Evolutionary conservation across 2,797 vertebrate genomes (phyloP).

Genomic region (Graptemys geographica): DNA sequence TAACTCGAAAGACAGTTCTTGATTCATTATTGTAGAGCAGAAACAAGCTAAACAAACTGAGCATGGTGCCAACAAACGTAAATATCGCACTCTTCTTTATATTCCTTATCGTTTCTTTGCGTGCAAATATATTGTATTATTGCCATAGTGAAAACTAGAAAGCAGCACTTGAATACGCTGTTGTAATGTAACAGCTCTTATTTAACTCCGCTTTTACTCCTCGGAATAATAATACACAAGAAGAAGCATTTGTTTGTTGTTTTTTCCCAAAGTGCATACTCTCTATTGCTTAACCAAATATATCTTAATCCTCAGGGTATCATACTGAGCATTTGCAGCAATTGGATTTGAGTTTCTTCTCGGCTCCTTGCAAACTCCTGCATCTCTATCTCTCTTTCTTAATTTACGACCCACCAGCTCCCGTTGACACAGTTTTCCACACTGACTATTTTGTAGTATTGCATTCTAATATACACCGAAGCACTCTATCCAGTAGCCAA

Average conservation of each 20-base stretch:
- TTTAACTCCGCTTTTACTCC: not conserved
- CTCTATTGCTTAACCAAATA: not conserved
- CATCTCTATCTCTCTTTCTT: conserved; percentile 28
- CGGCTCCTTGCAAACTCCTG: not conserved
- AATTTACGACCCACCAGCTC: conserved; percentile 55
- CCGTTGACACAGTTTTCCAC: conserved; percentile 68
- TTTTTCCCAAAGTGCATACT: not conserved
- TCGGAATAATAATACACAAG: not conserved
- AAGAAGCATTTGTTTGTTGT: not conserved
- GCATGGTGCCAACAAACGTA: not conserved
- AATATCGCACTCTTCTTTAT: not conserved
- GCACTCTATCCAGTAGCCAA: not conserved
- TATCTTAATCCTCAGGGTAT: not conserved
- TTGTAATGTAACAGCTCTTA: not conserved
- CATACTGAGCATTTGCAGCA: not conserved
- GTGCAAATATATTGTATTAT: not conserved
- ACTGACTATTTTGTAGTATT: not conserved
- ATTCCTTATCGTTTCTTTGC: not conserved
- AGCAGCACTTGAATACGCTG: not conserved
- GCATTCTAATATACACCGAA: not conserved
- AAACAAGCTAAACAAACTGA: not conserved
- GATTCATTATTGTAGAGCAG: not conserved
- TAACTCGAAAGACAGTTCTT: not conserved
- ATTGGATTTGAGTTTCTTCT: not conserved
- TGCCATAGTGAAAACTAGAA: not conserved